A percentile compares a stretch with the other conserved stretches of the same genome.
Conservation (phyloP, 2,888 invertebrate species). For the Zeuzera pyrina region DNA sequence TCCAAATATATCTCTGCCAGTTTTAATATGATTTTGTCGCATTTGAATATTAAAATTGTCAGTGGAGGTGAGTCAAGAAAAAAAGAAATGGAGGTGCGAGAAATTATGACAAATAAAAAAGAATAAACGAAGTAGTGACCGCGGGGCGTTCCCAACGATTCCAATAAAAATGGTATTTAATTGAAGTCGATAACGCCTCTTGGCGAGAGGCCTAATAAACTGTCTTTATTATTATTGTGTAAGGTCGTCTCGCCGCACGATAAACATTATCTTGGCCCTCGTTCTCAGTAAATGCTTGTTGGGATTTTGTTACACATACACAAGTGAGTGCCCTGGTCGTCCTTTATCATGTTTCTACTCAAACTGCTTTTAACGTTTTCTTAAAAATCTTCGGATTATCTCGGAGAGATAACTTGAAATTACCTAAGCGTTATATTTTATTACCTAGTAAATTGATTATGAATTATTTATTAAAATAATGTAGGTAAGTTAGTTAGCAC, state of each 20-base stretch:
- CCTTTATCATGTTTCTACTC: no score
- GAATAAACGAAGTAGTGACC: slow-evolving; percentile 39
- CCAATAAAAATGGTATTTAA: slow-evolving; percentile 71
- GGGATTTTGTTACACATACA: slow-evolving; percentile 25
- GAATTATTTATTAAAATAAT: slow-evolving; percentile 34
- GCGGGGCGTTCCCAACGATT: slow-evolving; percentile 53
- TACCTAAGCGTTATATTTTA: slow-evolving; percentile 1
- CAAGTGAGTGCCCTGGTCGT: no score
- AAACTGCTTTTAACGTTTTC: no score
- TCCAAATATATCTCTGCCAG: no score
- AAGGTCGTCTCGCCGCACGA: slow-evolving; percentile 43
- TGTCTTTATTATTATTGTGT: slow-evolving; percentile 65
- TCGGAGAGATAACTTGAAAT: background rate
- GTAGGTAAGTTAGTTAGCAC: slow-evolving; percentile 17
- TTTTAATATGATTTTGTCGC: no score
- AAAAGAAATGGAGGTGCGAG: slow-evolving; percentile 23
- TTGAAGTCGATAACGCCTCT: slow-evolving; percentile 63
- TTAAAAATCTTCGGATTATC: slow-evolving; percentile 5
- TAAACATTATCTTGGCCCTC: slow-evolving; percentile 32
- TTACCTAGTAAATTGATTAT: slow-evolving; percentile 13
- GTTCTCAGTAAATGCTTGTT: slow-evolving; percentile 22
- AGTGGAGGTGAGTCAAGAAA: no score
- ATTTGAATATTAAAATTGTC: no score
- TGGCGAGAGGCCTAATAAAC: slow-evolving; percentile 64
- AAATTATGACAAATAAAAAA: slow-evolving; percentile 35